Base-by-base conservation (phyloP, 1,140 invertebrate species). In the Caenorhabditis inopinata region DNA sequence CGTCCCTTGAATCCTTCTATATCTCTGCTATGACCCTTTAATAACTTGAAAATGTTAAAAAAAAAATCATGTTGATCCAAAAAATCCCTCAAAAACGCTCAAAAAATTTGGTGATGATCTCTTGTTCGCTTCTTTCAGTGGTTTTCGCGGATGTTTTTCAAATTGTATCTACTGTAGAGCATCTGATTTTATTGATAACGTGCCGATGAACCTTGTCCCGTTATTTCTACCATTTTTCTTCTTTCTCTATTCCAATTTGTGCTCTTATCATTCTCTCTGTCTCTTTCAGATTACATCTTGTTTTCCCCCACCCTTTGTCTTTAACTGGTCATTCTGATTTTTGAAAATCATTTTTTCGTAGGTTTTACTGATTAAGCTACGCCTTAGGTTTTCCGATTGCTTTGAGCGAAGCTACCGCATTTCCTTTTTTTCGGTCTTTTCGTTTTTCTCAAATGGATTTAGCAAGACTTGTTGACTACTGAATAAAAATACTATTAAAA, bases 61-160 rank as follows among this genome's bases (percentile, higher is more conserved):
- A 58, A 68, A 68, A 68, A 38, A 21, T 35, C 12, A 38, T 16
- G 29, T 68, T n/a, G 32, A 29, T 12, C 58, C n/a, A 68, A 68
- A 68, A 68, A 68, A 6, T 23, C 38, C n/a, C n/a, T 42, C 1
- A 23, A 11, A 68, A 68, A 68, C 12, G 58, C 58, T 68, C 58
- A 68, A 68, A 68, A 58, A 68, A 68, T 29, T 68, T 32, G 58
- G 58, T 68, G 58, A 68, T 68, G 58, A 68, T 68, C 58, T 68
- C 58, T n/a, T 32, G 27, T 27, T 42, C 38, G 12, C n/a, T 42
- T 27, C 32, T 21, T 42, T 68, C 32, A 68, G 2, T 68, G 14
- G 5, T 42, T 29, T 16, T 42, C 58, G 7, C 12, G 9, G n/a
- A 29, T 11, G 16, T 32, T 32, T 18, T 18, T 14, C 29, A 38